phyloP scores from a whole-genome alignment of 2,797 vertebrate species.

The Paramormyrops hopkinsi region DNA sequence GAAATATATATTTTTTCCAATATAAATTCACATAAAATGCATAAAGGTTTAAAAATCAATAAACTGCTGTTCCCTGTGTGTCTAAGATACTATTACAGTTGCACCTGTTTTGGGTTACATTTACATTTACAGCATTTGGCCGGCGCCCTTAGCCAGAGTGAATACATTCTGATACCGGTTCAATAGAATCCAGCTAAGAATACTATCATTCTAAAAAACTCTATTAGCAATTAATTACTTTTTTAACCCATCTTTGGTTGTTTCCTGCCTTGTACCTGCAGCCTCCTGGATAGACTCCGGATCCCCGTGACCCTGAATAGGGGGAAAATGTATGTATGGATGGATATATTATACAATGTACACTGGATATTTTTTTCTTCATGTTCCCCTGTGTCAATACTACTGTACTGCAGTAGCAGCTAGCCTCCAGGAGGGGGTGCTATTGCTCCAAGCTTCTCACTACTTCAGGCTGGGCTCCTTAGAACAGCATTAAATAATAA shows the following conservation, averaged over 20 bases:
- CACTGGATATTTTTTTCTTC: not conserved
- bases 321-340: not conserved
- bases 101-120: no score
- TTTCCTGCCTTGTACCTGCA: not conserved
- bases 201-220: no score
- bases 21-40: no score
- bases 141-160: no score
- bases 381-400: not conserved
- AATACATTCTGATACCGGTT: no score
- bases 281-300: not conserved
- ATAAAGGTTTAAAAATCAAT: no score
- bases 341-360: not conserved
- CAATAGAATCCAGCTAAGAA: no score
- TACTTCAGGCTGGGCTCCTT: not conserved
- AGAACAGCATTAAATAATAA: not conserved
- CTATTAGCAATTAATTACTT: no score
- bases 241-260: not conserved
- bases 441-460: not conserved
- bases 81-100: no score
- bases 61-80: no score
- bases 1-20: no score
- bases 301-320: not conserved
- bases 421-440: not conserved
- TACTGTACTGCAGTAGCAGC: not conserved
- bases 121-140: no score